Evolutionary conservation across 2,797 vertebrate species (phyloP).

Genomic region (Benthosema pterotum): DNA sequence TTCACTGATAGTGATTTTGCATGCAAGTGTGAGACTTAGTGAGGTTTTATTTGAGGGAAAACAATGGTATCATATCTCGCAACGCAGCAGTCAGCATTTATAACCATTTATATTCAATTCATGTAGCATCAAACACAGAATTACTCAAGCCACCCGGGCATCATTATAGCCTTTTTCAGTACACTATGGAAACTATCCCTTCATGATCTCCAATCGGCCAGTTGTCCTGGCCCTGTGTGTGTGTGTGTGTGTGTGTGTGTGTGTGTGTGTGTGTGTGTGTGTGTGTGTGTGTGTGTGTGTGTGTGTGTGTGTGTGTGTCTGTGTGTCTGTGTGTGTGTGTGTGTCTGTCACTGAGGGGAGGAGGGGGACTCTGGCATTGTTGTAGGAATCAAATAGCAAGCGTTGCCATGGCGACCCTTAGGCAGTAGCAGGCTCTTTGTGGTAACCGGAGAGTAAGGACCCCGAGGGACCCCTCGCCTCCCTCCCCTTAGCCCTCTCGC

Average conservation of each 20-base stretch:
- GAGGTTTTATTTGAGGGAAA: neutral
- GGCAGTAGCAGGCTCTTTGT: constrained; percentile 77
- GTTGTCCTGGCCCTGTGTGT: constrained; percentile 31
- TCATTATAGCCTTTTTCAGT: constrained; percentile 38
- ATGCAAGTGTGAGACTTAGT: too few relatives aligned
- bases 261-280: neutral
- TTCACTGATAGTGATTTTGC: too few relatives aligned
- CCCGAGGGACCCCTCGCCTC: constrained; percentile 68
- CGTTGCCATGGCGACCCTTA: constrained; percentile 80
- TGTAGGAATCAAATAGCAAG: constrained; percentile 81
- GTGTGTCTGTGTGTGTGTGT: constrained; percentile 27
- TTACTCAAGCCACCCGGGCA: constrained; percentile 38
- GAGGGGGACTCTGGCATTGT: constrained; percentile 75
- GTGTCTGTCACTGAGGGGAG: constrained; percentile 32
- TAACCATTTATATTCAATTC: neutral
- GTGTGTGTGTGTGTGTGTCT: constrained; percentile 2
- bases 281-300: neutral
- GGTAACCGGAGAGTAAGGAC: constrained; percentile 79
- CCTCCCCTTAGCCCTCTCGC: constrained; percentile 50
- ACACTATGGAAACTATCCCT: constrained; percentile 20
- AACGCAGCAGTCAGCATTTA: neutral
- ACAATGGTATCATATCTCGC: constrained; percentile 17
- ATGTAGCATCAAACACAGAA: constrained; percentile 35
- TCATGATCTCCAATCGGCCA: constrained; percentile 45
- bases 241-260: constrained; percentile 26